Evolutionary conservation across 35 echinoderm and acorn worm genomes (phyloP).

Genomic region (Stichopus chloronotus): DNA sequence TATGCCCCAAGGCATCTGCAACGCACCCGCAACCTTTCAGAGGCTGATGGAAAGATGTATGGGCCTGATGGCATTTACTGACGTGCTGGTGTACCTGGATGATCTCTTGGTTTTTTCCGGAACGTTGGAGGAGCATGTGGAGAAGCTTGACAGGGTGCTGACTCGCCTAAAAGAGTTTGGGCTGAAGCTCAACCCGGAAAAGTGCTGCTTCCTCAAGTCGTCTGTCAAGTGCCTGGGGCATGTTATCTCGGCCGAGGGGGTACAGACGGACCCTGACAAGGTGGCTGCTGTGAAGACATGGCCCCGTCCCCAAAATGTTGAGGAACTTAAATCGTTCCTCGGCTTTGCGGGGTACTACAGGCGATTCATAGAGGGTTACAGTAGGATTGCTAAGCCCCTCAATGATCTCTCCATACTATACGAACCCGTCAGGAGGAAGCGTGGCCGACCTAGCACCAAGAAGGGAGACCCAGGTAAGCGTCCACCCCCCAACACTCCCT

Average conservation of each 20-base stretch:
- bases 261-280: constrained; percentile 70
- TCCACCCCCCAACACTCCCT: background rate
- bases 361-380: constrained; percentile 62
- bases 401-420: constrained; percentile 53
- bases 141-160: constrained; percentile 49
- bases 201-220: constrained; percentile 61
- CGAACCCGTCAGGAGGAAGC: constrained; percentile 34
- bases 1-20: constrained; percentile 77
- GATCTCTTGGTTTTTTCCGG: constrained; percentile 64
- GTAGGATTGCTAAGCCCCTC: constrained; percentile 64
- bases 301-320: constrained; percentile 62
- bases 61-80: constrained; percentile 49
- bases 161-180: constrained; percentile 50
- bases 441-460: no score
- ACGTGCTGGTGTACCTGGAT: constrained; percentile 74
- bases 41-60: constrained; percentile 72
- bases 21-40: constrained; percentile 79
- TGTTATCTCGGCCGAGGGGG: constrained; percentile 65
- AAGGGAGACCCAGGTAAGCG: background rate
- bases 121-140: constrained; percentile 68
- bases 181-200: constrained; percentile 61
- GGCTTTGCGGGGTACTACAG: constrained; percentile 83
- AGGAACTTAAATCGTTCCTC: constrained; percentile 65
- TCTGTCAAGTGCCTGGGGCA: constrained; percentile 82
- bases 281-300: constrained; percentile 44